phyloP scores from a whole-genome alignment of 2,888 invertebrate species.

The Hyalella azteca region DNA sequence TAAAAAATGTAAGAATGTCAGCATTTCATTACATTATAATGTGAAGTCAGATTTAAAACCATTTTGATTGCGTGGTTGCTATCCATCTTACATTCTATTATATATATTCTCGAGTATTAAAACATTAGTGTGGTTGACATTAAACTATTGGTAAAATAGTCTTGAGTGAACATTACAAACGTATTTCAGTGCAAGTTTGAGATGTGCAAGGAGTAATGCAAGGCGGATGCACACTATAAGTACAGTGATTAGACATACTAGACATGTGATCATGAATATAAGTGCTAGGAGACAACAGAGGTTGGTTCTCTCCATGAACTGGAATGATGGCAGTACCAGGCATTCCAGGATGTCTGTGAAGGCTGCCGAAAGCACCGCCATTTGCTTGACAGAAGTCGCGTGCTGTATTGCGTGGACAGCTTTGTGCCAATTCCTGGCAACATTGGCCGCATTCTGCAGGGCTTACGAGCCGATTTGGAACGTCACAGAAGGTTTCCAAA shows the following conservation, averaged over 20 bases:
- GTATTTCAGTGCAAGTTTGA: constrained; percentile 33
- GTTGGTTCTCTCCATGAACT: constrained; percentile 16
- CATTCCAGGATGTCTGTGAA: not conserved
- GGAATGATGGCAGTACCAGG: not conserved
- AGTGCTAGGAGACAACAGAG: constrained; percentile 4
- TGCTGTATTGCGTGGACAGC: not conserved
- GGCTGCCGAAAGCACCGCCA: not conserved
- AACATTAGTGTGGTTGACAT: too few relatives aligned
- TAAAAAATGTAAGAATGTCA: too few relatives aligned
- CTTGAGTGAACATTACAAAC: constrained; percentile 17
- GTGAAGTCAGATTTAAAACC: too few relatives aligned
- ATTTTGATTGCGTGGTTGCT: too few relatives aligned
- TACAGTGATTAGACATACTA: not conserved
- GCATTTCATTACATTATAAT: too few relatives aligned
- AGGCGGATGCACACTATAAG: constrained; percentile 20
- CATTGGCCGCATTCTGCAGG: constrained; percentile 16
- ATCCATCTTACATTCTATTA: too few relatives aligned
- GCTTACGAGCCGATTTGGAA: not conserved
- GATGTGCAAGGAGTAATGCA: constrained; percentile 25
- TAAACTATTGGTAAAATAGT: too few relatives aligned
- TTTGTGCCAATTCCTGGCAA: constrained; percentile 16
- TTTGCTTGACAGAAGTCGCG: not conserved
- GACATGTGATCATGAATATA: constrained; percentile 1
- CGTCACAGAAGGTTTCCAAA: constrained; percentile 20
- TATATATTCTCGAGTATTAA: too few relatives aligned